Evolutionary conservation across 2,888 invertebrate genomes (phyloP).

Genomic region (Limnephilus marmoratus): DNA sequence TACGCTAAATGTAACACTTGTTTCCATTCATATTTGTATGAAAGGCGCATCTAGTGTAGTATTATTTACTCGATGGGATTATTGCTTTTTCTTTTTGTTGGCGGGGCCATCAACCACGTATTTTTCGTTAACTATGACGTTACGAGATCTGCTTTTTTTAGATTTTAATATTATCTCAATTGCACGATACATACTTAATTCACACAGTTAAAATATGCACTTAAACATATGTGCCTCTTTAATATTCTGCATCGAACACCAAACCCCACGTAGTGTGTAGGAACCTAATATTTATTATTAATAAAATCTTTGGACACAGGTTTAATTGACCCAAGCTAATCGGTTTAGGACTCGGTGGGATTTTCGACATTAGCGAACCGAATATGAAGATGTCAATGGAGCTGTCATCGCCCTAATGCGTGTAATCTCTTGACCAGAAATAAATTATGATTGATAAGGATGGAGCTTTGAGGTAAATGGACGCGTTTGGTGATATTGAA

Average conservation of each 20-base stretch:
- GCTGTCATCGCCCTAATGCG: not conserved
- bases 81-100: no score
- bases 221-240: not conserved
- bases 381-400: constrained; percentile 42
- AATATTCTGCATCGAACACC: not conserved
- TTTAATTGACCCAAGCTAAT: constrained; percentile 39
- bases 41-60: no score
- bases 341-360: not conserved
- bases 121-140: no score
- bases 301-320: not conserved
- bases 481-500: not conserved
- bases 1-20: no score
- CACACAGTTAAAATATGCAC: no score
- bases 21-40: no score
- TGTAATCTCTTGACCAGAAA: constrained; percentile 26
- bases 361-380: not conserved
- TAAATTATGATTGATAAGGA: constrained; percentile 38
- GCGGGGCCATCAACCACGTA: no score
- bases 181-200: no score
- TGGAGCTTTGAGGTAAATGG: not conserved
- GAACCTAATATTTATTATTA: not conserved
- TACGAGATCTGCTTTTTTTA: no score
- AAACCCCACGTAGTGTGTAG: not conserved
- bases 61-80: no score
- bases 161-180: no score